Evolutionary conservation across 1,140 invertebrate species (phyloP).

Genomic region (Sycophaga agraensis): DNA sequence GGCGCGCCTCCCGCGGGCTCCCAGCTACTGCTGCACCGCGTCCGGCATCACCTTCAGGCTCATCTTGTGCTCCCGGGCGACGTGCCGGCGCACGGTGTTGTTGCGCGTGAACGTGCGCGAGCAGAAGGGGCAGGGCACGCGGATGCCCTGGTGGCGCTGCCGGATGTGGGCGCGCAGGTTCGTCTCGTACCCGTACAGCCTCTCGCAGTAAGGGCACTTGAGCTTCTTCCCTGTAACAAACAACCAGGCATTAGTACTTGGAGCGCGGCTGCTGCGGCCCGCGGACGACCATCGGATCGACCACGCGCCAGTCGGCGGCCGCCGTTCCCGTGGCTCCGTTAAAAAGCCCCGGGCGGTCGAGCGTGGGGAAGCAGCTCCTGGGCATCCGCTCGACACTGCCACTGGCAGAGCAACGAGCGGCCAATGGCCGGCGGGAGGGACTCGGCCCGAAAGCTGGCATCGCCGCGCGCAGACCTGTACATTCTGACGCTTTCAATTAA

Average conservation of each 20-base stretch:
- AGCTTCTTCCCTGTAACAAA: slow-evolving; percentile 75
- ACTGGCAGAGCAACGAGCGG: background rate
- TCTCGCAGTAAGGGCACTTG: slow-evolving; percentile 88
- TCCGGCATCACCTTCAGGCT: slow-evolving; percentile 63
- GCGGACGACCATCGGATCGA: no score
- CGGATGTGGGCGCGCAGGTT: slow-evolving; percentile 87
- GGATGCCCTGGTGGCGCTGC: slow-evolving; percentile 85
- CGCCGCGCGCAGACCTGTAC: no score
- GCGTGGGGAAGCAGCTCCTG: background rate
- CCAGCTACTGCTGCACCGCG: slow-evolving; percentile 48
- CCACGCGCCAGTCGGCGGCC: no score
- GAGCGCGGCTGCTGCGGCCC: no score
- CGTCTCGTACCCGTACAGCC: slow-evolving; percentile 90
- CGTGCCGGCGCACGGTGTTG: slow-evolving; percentile 85
- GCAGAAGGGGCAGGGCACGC: slow-evolving; percentile 85
- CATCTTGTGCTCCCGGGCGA: slow-evolving; percentile 81
- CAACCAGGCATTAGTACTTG: no score
- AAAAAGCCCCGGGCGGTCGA: no score
- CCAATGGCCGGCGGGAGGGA: no score
- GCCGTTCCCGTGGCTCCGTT: no score
- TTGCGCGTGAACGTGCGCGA: slow-evolving; percentile 88
- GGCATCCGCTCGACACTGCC: background rate
- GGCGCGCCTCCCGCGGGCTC: slow-evolving; percentile 16
- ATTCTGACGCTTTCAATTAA: no score
- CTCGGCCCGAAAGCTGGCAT: no score